Evolutionary conservation across 2,797 vertebrate genomes (phyloP).

Genomic region (Chelon auratus): DNA sequence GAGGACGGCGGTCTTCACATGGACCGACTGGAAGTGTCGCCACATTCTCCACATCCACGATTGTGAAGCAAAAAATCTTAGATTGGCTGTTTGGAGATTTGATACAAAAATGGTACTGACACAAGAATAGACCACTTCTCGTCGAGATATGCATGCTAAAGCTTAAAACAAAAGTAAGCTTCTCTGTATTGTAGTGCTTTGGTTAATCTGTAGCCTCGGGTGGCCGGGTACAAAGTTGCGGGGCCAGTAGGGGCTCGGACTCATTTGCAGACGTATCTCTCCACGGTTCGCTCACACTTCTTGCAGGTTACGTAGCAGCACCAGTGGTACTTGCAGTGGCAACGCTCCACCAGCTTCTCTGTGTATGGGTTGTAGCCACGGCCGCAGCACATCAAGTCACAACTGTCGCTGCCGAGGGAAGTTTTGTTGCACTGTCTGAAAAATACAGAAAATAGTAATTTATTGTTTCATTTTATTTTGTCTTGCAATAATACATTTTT

Average conservation of each 20-base stretch:
- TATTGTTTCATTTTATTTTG: not conserved
- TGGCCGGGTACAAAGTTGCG: slow-evolving; percentile 21
- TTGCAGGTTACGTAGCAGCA: slow-evolving; percentile 99
- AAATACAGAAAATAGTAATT: slow-evolving; percentile 23
- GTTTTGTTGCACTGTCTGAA: slow-evolving; percentile 98
- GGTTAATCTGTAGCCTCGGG: slow-evolving; percentile 76
- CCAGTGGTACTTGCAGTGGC: slow-evolving; percentile 99
- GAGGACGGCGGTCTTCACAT: slow-evolving; percentile 78
- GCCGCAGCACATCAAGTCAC: slow-evolving; percentile 98
- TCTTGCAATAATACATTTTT: not conserved
- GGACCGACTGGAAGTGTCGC: slow-evolving; percentile 47
- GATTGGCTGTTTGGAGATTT: slow-evolving; percentile 60
- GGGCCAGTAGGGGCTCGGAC: slow-evolving; percentile 2
- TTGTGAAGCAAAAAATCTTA: slow-evolving; percentile 55
- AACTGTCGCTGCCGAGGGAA: slow-evolving; percentile 96
- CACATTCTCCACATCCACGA: slow-evolving; percentile 57
- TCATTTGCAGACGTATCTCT: slow-evolving; percentile 98
- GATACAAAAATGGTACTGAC: slow-evolving; percentile 71
- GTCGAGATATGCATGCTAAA: slow-evolving; percentile 78
- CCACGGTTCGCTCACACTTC: slow-evolving; percentile 94
- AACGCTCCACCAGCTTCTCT: slow-evolving; percentile 95
- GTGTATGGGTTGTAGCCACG: slow-evolving; percentile 98
- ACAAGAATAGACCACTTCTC: slow-evolving; percentile 70
- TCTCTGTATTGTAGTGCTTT: slow-evolving; percentile 81
- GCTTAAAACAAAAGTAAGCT: slow-evolving; percentile 77